A percentile compares a stretch with the other conserved stretches of the same genome.
Conservation (phyloP, 2,797 vertebrate genomes). For the Eidolon dupreanum region DNA sequence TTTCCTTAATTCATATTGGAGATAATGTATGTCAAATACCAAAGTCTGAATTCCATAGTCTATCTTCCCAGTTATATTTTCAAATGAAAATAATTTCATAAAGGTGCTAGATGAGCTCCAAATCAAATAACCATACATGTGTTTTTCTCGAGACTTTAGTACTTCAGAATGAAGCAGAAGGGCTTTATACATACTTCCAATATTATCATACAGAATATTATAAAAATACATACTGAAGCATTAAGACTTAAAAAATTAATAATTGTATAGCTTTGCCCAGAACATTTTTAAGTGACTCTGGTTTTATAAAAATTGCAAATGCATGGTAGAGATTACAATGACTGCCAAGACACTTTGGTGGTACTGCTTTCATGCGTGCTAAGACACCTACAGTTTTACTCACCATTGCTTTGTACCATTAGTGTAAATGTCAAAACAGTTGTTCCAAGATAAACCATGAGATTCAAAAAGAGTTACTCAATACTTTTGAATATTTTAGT, state of each 20-base stretch:
- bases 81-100: not conserved
- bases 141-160: not conserved
- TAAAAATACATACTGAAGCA: not conserved
- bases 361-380: not conserved
- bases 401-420: not conserved
- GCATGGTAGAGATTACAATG: not conserved
- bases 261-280: not conserved
- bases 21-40: not conserved
- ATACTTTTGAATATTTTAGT: conserved; percentile 52
- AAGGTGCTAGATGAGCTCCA: not conserved
- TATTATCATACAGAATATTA: not conserved
- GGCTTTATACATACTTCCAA: not conserved
- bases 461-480: conserved; percentile 5
- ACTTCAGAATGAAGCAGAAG: not conserved
- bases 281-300: not conserved
- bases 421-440: not conserved
- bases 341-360: not conserved
- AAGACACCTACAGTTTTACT: not conserved
- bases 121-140: not conserved
- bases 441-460: not conserved
- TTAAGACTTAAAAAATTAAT: not conserved
- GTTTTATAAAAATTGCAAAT: not conserved
- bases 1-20: not conserved
- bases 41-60: not conserved
- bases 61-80: not conserved